Percentiles rank a stretch among this genome's conserved stretches.
Conservation (phyloP, 2,113 vertebrate species). For the Nematolebias whitei region DNA sequence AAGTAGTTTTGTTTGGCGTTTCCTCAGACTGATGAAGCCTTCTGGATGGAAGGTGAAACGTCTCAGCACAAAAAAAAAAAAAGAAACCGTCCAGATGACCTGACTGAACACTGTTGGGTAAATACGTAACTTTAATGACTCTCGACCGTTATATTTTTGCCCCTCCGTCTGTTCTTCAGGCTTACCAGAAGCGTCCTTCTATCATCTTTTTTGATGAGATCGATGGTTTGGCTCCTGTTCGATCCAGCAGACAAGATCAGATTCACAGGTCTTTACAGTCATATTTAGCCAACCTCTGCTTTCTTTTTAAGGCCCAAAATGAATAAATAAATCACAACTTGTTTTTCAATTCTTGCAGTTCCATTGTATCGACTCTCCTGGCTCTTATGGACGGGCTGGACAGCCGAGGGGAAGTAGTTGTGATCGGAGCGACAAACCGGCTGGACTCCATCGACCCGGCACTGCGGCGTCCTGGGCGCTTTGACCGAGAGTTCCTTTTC, state of each 20-base stretch:
- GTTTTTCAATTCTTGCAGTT: conserved; percentile 72
- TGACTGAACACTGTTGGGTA: too few species aligned
- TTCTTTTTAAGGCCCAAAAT: background rate
- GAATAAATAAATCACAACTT: background rate
- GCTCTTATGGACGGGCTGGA: conserved; percentile 92
- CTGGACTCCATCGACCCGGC: conserved; percentile 93
- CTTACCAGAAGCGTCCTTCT: conserved; percentile 89
- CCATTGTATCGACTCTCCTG: conserved; percentile 90
- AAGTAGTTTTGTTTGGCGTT: too few species aligned
- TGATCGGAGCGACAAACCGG: conserved; percentile 93
- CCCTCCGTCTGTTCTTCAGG: conserved; percentile 68
- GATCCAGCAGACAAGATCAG: conserved; percentile 93
- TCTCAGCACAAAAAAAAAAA: too few species aligned
- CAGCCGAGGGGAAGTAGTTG: conserved; percentile 89
- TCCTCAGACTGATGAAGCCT: too few species aligned
- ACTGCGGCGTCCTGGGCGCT: conserved; percentile 88
- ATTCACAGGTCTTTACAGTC: conserved; percentile 85
- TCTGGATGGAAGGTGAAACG: too few species aligned
- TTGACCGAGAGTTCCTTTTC: conserved; percentile 92
- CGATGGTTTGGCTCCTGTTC: conserved; percentile 89
- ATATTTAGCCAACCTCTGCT: background rate
- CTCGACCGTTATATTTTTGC: background rate
- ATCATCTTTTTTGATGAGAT: conserved; percentile 97
- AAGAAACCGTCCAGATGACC: too few species aligned
- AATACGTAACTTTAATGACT: too few species aligned